Percentiles rank a stretch among this genome's conserved stretches.
Evolutionary conservation across 2,113 vertebrate species (phyloP).

Genomic region (Oxyura jamaicensis): DNA sequence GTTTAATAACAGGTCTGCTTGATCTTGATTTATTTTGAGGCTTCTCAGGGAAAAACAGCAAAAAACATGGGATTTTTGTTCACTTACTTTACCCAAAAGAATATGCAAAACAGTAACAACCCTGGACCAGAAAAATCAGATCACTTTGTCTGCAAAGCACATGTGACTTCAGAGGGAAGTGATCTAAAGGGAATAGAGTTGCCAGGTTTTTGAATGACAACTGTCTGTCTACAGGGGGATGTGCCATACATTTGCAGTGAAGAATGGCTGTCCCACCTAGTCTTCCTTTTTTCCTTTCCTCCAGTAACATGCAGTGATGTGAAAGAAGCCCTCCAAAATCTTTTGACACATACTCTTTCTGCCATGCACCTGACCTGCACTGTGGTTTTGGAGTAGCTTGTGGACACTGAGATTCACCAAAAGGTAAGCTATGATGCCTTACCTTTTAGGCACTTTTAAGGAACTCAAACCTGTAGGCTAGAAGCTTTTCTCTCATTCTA

Average conservation of each 20-base stretch:
- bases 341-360: background rate
- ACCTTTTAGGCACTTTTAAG: no score
- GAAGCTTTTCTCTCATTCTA: no score
- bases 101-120: background rate
- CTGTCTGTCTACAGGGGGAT: fast-evolving
- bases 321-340: background rate
- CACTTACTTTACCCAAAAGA: background rate
- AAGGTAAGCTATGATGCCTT: background rate
- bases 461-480: no score
- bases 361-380: fast-evolving
- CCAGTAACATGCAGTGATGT: background rate
- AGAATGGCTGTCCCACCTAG: background rate
- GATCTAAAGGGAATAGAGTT: background rate
- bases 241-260: background rate
- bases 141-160: background rate
- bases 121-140: background rate
- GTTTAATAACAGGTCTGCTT: background rate
- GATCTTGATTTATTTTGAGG: background rate
- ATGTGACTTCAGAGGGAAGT: background rate
- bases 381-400: background rate
- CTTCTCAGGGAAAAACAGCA: background rate
- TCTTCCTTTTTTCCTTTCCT: background rate
- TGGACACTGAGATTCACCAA: background rate
- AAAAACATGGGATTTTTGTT: background rate
- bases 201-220: fast-evolving